Percentiles rank a stretch among this genome's conserved stretches.
These are phyloP conservation scores for Brenthis hecate DNA, from an alignment of 2,888 invertebrate genomes.

Conservation along the genomic window DNA sequence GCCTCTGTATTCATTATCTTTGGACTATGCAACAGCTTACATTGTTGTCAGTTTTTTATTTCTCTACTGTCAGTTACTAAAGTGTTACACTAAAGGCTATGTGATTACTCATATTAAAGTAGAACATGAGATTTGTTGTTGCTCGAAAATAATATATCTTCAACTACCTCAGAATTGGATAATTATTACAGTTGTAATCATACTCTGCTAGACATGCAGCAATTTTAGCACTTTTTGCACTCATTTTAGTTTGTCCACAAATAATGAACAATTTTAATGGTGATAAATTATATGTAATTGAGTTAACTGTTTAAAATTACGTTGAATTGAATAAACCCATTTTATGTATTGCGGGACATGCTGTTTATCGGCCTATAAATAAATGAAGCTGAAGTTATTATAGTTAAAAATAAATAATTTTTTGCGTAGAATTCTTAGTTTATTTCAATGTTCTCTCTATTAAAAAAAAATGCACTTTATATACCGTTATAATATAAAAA, in stretches of 20 bases:
- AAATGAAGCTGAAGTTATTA: slow-evolving; percentile 3
- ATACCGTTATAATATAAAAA: slow-evolving; percentile 29
- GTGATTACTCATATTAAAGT: slow-evolving; percentile 63
- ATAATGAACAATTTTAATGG: slow-evolving; percentile 51
- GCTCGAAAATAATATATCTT: slow-evolving; percentile 68
- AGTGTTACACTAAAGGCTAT: slow-evolving; percentile 53
- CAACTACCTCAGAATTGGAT: slow-evolving; percentile 69
- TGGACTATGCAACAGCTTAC: slow-evolving; percentile 24
- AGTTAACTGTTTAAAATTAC: slow-evolving; percentile 52
- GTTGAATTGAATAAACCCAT: slow-evolving; percentile 51
- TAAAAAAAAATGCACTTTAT: slow-evolving; percentile 1
- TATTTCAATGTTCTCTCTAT: slow-evolving; percentile 6
- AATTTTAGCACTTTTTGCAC: slow-evolving; percentile 56
- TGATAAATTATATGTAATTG: slow-evolving; percentile 51
- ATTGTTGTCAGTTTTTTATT: slow-evolving; percentile 50
- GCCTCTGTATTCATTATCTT: slow-evolving; percentile 31
- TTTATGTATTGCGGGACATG: slow-evolving; percentile 38
- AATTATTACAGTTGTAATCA: slow-evolving; percentile 66
- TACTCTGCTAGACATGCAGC: slow-evolving; percentile 56
- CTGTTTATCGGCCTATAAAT: slow-evolving; percentile 33
- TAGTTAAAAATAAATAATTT: not conserved
- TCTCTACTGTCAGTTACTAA: slow-evolving; percentile 45
- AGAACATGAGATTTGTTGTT: slow-evolving; percentile 40
- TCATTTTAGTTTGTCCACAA: slow-evolving; percentile 55
- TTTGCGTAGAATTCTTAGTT: not conserved